Base-by-base conservation (phyloP, 2,113 vertebrate species). In the Lagopus leucura region DNA sequence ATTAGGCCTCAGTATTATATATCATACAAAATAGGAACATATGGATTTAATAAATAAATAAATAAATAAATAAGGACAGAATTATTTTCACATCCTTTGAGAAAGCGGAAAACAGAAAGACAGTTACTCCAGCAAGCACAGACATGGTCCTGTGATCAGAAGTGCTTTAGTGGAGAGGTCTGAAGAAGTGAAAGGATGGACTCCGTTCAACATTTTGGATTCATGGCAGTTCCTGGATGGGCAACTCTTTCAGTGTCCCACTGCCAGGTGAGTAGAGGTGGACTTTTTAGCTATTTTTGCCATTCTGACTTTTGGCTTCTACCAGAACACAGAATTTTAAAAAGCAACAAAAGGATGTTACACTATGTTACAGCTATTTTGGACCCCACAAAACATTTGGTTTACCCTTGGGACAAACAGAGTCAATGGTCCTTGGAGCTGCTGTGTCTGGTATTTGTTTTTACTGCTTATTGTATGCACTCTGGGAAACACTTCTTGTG, bases 371-470 rank as follows among this genome's bases (percentile, higher is more conserved):
- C 48, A 91, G 69, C 40, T 80, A 90, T 28, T 88, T 66, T 81
- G 72, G 89, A 63, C 36, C 11, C 60, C 87, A 25, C 25, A 82
- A 91, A 94, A 70, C 36, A 54, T 69, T 82, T 76, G 24, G 27
- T 72, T 86, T 87, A 50, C n/a, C 32, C 60, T 73, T 28, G 11
- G 25, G 38, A 6, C 76, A 30, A 19, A 72, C 28, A 64, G 78
- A 92, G 71, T n/a, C 78, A 92, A 66, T 58, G 70, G 54, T 43
- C 66, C 66, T 84, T 50, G 66, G 73, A 89, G 65, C 47, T 75
- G 76, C 70, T 93, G 58, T 73, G 54, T 40, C 58, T 69, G 45
- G 42, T 79, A 58, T 85, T 92, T 91, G 72, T 87, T 96, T 87
- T 78, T 91, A 54, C 22, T 77, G 54, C 72, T 94, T 91, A 80